phyloP scores from a whole-genome alignment of 64 coral and sea anemone genomes.

The Acropora yongei region DNA sequence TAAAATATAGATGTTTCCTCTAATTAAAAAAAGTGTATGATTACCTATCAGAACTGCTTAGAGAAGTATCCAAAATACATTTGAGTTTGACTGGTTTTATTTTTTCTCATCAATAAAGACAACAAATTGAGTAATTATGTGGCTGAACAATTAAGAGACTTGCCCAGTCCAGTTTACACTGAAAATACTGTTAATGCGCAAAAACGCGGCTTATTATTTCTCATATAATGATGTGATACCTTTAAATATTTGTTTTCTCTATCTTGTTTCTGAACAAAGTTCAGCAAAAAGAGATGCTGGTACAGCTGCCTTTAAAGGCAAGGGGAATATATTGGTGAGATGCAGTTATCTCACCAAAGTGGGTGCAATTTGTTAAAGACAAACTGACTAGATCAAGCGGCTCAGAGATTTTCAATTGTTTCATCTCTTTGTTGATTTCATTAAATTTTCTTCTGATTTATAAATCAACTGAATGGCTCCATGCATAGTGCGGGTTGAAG shows the following conservation, averaged over 20 bases:
- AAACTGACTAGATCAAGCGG: background rate
- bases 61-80: background rate
- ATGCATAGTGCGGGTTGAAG: background rate
- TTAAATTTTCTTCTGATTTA: background rate
- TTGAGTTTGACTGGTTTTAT: background rate
- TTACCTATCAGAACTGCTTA: constrained; percentile 3
- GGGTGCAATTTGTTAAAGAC: background rate
- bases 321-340: background rate
- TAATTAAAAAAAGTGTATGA: background rate
- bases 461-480: background rate
- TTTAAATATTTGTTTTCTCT: constrained; percentile 8
- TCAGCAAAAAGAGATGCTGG: background rate
- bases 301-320: constrained; percentile 18
- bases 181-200: background rate
- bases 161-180: background rate
- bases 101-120: background rate
- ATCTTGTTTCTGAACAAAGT: constrained; percentile 14
- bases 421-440: constrained; percentile 4
- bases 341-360: background rate
- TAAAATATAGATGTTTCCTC: background rate
- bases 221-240: background rate
- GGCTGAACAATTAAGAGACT: constrained; percentile 12
- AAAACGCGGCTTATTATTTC: background rate
- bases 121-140: constrained; percentile 9
- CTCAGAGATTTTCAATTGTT: constrained; percentile 5